A percentile compares a stretch with the other conserved stretches of the same genome.
Evolutionary conservation across 2,113 vertebrate species (phyloP).

Genomic region (Paramormyrops kingsleyae): DNA sequence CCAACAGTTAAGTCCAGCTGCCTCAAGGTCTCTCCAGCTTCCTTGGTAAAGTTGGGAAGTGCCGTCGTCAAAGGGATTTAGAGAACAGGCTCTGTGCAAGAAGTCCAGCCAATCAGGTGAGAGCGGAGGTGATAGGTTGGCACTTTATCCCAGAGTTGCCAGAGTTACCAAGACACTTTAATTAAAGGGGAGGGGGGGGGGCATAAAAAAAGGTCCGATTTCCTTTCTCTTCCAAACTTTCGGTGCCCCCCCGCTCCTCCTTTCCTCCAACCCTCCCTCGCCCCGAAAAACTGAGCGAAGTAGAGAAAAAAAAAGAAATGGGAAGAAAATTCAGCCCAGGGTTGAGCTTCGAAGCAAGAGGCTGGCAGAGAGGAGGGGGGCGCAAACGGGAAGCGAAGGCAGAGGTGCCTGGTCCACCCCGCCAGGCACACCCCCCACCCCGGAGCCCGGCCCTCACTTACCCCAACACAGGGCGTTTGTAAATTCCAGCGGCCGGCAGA

Average conservation of each 20-base stretch:
- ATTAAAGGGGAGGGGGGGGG: neutral
- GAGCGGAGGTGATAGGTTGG: neutral
- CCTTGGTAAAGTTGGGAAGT: neutral
- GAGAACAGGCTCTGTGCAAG: neutral
- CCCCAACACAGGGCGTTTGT: conserved; percentile 46
- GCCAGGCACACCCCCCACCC: conserved; percentile 38
- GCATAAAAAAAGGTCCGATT: neutral
- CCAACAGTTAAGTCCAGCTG: neutral
- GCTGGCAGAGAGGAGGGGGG: conserved; percentile 27
- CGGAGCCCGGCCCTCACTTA: conserved; percentile 32
- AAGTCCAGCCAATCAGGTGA: neutral
- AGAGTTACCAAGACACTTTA: neutral
- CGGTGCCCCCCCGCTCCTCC: neutral
- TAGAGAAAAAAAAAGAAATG: conserved; percentile 26
- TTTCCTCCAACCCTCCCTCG: neutral
- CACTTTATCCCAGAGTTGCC: neutral
- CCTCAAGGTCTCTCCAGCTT: neutral
- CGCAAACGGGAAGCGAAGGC: conserved; percentile 24
- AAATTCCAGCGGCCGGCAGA: conserved; percentile 51
- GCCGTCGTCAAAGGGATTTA: neutral
- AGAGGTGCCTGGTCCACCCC: conserved; percentile 29
- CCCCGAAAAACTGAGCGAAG: conserved; percentile 6
- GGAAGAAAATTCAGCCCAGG: conserved; percentile 42
- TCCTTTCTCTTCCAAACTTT: neutral
- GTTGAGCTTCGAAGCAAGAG: conserved; percentile 38